These are phyloP conservation scores for Leucophenga montana DNA, from an alignment of 2,888 invertebrate species.

Conservation along the genomic window DNA sequence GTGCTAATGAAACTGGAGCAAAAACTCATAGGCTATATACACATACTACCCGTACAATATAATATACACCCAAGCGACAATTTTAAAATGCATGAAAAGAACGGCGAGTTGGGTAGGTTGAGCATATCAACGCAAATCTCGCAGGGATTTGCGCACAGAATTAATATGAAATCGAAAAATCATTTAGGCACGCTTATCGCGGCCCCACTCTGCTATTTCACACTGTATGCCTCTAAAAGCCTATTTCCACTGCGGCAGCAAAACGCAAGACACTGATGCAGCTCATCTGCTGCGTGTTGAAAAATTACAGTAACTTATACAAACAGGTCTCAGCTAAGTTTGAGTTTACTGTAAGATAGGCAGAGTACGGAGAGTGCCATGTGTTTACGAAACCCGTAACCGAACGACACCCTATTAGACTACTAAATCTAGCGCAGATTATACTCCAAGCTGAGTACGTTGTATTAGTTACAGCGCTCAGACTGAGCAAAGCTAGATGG, in stretches of 20 bases:
- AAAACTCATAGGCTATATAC: neutral
- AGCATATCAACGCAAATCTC: constrained; percentile 47
- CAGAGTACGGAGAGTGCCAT: too few species aligned
- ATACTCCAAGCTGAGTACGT: too few species aligned
- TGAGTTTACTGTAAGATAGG: too few species aligned
- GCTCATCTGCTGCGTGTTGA: too few species aligned
- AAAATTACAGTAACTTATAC: neutral
- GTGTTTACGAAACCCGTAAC: too few species aligned
- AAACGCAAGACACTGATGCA: too few species aligned
- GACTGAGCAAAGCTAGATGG: too few species aligned
- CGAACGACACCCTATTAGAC: too few species aligned
- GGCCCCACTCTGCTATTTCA: constrained; percentile 17
- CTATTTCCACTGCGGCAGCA: neutral
- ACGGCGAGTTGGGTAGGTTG: too few species aligned
- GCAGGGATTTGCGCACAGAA: constrained; percentile 57
- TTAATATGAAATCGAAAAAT: constrained; percentile 62
- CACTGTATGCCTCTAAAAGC: neutral
- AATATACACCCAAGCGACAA: neutral
- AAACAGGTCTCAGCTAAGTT: too few species aligned
- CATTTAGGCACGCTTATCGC: constrained; percentile 63
- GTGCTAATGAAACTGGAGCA: constrained; percentile 8
- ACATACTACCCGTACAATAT: neutral
- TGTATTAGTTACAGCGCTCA: too few species aligned
- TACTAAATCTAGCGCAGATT: too few species aligned
- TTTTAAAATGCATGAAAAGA: neutral